phyloP scores from a whole-genome alignment of 2,888 invertebrate genomes.

The Carpatolechia fugitivella region DNA sequence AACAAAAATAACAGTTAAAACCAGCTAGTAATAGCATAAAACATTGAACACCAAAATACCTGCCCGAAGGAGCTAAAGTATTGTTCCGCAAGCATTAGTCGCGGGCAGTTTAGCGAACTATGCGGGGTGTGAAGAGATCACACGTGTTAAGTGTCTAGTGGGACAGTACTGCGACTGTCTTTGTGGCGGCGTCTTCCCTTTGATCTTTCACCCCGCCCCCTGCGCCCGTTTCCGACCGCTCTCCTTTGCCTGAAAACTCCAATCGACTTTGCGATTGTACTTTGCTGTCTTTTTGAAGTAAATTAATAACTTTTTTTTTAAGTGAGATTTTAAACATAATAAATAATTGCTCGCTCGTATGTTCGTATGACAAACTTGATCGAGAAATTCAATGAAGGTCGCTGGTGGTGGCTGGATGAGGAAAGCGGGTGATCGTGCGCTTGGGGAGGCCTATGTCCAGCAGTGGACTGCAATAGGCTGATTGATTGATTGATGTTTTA shows the following conservation, averaged over 20 bases:
- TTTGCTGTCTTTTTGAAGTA: constrained; percentile 2
- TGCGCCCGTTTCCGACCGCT: neutral
- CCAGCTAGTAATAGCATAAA: neutral
- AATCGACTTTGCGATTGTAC: constrained; percentile 1
- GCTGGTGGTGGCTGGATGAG: too few species aligned
- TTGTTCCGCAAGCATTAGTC: neutral
- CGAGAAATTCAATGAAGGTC: too few species aligned
- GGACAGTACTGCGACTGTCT: neutral
- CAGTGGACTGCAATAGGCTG: too few species aligned
- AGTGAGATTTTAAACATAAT: neutral
- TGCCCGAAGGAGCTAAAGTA: neutral
- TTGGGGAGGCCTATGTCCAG: too few species aligned
- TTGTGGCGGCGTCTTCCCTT: constrained; percentile 7
- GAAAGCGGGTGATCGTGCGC: too few species aligned
- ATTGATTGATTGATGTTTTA: too few species aligned
- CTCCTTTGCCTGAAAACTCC: constrained; percentile 7
- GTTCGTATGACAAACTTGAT: too few species aligned
- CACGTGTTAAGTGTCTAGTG: constrained; percentile 3
- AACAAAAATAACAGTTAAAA: too few species aligned
- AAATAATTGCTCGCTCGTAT: too few species aligned
- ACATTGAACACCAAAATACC: neutral
- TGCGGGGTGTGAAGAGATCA: constrained; percentile 4
- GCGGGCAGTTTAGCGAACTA: neutral
- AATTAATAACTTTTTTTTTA: neutral
- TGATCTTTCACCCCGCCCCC: neutral